Base-by-base conservation (phyloP, 2,888 invertebrate genomes). In the Oscheius onirici region DNA sequence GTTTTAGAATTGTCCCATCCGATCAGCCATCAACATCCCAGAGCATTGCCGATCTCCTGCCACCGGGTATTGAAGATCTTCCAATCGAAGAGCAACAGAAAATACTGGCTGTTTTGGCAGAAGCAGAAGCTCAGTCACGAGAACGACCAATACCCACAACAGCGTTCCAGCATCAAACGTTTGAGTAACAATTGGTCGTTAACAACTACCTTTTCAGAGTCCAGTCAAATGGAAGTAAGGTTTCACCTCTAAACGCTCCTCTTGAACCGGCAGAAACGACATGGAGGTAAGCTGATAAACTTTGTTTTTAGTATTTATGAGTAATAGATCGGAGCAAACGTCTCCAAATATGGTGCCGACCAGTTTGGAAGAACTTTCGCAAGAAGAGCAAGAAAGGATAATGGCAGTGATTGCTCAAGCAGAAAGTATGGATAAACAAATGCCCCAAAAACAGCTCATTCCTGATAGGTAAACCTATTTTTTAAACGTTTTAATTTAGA, bases 371-470 rank as follows among this genome's bases (percentile, higher is more conserved):
- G 79, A 60, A 81, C 87, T 92, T 78, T 91, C 91, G 73, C 90
- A 90, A 61, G 91, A 91, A 78, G 91, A 91, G 84, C 88, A 91
- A 69, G 89, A 90, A 72, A 89, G 91, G 87, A 92, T 92, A 66
- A 90, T 90, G 78, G 89, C 90, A 74, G 91, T 92, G 22, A 91
- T 92, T 90, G 70, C 70, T 15, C 44, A 63, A 24, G 70, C 77
- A 17, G 76, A 73, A 51, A 40, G 41, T 10, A 74, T 72, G 69
- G 72, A 72, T 26, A 46, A 40, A n/a, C 46, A 46, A 24, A 34
- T 22, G 24, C 41, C 26, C 10, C 57, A 67, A 2, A 13, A n/a
- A 24, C 34, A 15, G 24, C 11, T n/a, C 55, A 55, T 11, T 24
- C 55, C 22, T 22, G 11, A 26, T 3, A 24, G n/a, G 24, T 55